Evolutionary conservation across 2,888 invertebrate species (phyloP).

Genomic region (Tachina lurida): DNA sequence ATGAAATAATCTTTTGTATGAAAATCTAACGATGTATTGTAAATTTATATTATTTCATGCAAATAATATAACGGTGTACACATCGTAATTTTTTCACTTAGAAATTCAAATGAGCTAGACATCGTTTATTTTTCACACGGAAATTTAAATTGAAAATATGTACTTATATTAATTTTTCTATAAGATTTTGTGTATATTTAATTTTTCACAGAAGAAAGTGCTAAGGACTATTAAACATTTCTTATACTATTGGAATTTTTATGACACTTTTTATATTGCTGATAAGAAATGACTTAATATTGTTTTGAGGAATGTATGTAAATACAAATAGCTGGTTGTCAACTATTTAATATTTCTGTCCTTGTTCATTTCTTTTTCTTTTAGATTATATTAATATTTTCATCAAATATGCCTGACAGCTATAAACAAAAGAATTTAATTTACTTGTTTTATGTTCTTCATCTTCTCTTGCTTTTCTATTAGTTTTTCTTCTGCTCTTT

Average conservation of each 20-base stretch:
- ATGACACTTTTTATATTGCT: slow-evolving; percentile 6
- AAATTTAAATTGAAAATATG: too few relatives aligned
- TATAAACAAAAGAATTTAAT: slow-evolving; percentile 63
- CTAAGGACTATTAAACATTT: not conserved
- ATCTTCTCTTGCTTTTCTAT: not conserved
- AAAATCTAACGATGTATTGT: too few relatives aligned
- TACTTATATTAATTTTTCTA: too few relatives aligned
- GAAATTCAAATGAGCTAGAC: too few relatives aligned
- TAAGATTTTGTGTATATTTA: too few relatives aligned
- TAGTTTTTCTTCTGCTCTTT: not conserved
- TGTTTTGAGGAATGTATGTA: slow-evolving; percentile 7
- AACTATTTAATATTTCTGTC: slow-evolving; percentile 23
- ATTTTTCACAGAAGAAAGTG: not conserved
- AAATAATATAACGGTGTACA: too few relatives aligned
- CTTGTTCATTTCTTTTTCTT: not conserved
- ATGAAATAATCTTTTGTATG: too few relatives aligned
- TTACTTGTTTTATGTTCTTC: slow-evolving; percentile 16
- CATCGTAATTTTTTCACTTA: too few relatives aligned
- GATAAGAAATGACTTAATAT: slow-evolving; percentile 28
- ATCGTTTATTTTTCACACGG: too few relatives aligned
- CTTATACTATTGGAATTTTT: slow-evolving; percentile 32
- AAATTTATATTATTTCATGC: too few relatives aligned
- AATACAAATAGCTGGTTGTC: slow-evolving; percentile 31
- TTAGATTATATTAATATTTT: slow-evolving; percentile 49
- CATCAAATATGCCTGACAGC: slow-evolving; percentile 60